Percentiles rank a stretch among this genome's conserved stretches.
phyloP scores from a whole-genome alignment of 2,888 invertebrate genomes.

The Melanostoma scalare region DNA sequence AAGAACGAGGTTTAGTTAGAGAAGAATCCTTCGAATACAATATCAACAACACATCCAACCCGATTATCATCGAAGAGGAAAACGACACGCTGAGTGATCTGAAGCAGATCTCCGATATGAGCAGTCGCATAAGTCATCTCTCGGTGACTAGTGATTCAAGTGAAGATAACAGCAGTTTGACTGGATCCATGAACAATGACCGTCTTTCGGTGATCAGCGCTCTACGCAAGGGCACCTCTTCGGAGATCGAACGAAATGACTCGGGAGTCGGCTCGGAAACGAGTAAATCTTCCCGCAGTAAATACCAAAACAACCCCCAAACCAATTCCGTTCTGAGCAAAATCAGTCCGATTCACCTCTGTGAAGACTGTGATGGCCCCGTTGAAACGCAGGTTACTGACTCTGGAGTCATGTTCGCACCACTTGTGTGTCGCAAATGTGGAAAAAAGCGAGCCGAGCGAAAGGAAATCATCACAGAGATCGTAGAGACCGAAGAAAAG shows the following conservation, averaged over 20 bases:
- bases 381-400: slow-evolving; percentile 90
- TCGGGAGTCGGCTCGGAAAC: slow-evolving; percentile 97
- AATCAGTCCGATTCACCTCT: slow-evolving; percentile 86
- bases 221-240: slow-evolving; percentile 82
- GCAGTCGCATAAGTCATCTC: slow-evolving; percentile 89
- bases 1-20: slow-evolving; percentile 88
- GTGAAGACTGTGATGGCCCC: slow-evolving; percentile 93
- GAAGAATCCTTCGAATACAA: slow-evolving; percentile 88
- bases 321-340: slow-evolving; percentile 81
- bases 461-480: slow-evolving; percentile 96
- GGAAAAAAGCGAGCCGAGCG: slow-evolving; percentile 93
- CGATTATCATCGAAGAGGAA: slow-evolving; percentile 83
- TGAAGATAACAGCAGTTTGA: slow-evolving; percentile 89
- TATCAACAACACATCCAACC: slow-evolving; percentile 83
- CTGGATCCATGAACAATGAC: slow-evolving; percentile 79
- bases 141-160: slow-evolving; percentile 93
- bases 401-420: slow-evolving; percentile 88
- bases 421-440: slow-evolving; percentile 93
- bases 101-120: slow-evolving; percentile 82
- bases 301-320: slow-evolving; percentile 85
- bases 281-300: slow-evolving; percentile 91
- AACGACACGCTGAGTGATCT: slow-evolving; percentile 85
- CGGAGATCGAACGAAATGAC: slow-evolving; percentile 94
- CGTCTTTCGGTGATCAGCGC: slow-evolving; percentile 59
- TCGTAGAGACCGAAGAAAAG: slow-evolving; percentile 97